Evolutionary conservation across 2,888 invertebrate genomes (phyloP), one percentile per base, ranked within the genome.

Genomic region (Caenorhabditis uteleia): DNA sequence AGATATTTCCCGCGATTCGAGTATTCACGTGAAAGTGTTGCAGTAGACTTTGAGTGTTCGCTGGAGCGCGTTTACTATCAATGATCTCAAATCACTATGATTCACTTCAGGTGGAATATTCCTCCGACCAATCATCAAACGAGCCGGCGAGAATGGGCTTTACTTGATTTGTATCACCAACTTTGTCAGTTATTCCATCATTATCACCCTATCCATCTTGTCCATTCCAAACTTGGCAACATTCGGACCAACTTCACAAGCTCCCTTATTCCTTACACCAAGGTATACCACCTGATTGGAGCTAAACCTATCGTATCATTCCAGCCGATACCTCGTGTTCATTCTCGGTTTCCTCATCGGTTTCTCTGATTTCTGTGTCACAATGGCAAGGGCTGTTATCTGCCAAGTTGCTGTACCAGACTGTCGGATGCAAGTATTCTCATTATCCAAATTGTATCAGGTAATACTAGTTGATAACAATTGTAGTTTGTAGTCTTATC

Each of bases 361-460:
- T 25, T 43, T 72, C 27, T 65, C 68, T 16, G 74, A 74, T 43
- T 65, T 62, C 33, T 60, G 60, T 36, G 62, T 70, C 29, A 74
- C 70, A 38, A 74, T 70, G 64, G 66, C 68, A 16, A 50, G 74
- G 12, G 68, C 67, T 20, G 68, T 70, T 21, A 74, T 74, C 49
- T 74, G 74, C 36, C 68, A 68, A 40, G 62, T 64, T 1, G 74
- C 70, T 8, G 56, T 70, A 14, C 70, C 74, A 6, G 61, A 70
- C 12, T 64, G 54, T 31, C 49, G 74, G 25, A 57, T 65, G 46
- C 68, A 74, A 45, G 68, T 67, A 16, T 74, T 74, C 57, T 68
- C 70, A 23, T 38, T 74, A n/a, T 66, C 70, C 29, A 58, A 70
- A 31, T 53, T 74, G 25, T 74, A 68, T 51, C 74, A 74, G 74